These are phyloP conservation scores for Drosophila repletoides DNA, from an alignment of 1,140 invertebrate genomes.

Conservation along the genomic window DNA sequence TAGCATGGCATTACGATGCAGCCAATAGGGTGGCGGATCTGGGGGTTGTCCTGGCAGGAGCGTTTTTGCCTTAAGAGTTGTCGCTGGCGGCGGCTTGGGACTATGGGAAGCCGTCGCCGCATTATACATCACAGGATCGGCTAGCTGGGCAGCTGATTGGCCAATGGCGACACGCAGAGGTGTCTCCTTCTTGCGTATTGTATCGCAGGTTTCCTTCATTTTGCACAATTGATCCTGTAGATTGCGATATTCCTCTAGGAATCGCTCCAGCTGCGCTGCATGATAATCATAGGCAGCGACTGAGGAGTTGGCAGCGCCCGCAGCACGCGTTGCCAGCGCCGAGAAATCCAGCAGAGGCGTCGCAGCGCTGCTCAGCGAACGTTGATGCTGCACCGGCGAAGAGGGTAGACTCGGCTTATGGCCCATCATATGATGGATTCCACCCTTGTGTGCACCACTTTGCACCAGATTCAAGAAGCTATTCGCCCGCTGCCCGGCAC, in stretches of 20 bases:
- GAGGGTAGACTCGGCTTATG: slow-evolving; percentile 70
- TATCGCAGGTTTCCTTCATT: slow-evolving; percentile 90
- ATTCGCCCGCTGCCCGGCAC: slow-evolving; percentile 72
- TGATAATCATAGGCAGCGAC: slow-evolving; percentile 88
- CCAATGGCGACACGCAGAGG: slow-evolving; percentile 77
- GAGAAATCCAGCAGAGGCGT: slow-evolving; percentile 78
- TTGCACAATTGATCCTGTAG: slow-evolving; percentile 89
- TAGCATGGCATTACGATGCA: slow-evolving; percentile 80
- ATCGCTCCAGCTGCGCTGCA: slow-evolving; percentile 89
- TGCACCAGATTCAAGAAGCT: slow-evolving; percentile 80
- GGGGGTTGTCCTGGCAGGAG: slow-evolving; percentile 83
- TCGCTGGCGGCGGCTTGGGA: slow-evolving; percentile 82
- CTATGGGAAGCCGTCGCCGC: slow-evolving; percentile 78
- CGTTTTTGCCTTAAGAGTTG: slow-evolving; percentile 84
- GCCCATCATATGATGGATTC: slow-evolving; percentile 35
- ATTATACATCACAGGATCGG: slow-evolving; percentile 82
- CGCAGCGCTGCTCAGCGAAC: slow-evolving; percentile 75
- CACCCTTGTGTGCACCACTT: slow-evolving; percentile 63
- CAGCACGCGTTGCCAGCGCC: slow-evolving; percentile 54
- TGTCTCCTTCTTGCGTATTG: slow-evolving; percentile 84
- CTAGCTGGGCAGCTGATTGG: slow-evolving; percentile 70
- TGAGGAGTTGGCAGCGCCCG: slow-evolving; percentile 81
- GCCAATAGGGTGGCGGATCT: slow-evolving; percentile 80
- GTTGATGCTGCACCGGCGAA: slow-evolving; percentile 75
- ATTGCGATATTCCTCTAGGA: slow-evolving; percentile 89